Percentiles rank a stretch among this genome's conserved stretches.
These are phyloP conservation scores for Steatocranus sp. DNA, from an alignment of 2,797 vertebrate genomes.

Conservation along the genomic window DNA sequence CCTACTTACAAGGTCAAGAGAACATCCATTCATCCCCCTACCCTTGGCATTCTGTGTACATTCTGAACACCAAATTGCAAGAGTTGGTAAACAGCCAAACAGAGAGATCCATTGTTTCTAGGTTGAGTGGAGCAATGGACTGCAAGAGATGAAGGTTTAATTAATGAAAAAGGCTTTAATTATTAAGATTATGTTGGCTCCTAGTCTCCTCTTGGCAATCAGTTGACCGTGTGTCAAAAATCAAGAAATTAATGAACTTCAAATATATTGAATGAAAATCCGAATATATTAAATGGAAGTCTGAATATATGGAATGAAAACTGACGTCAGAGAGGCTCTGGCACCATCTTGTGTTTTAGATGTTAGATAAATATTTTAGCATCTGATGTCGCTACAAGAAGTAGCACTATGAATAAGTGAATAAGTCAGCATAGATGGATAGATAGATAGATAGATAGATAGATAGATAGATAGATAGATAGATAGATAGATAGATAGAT, in stretches of 20 bases:
- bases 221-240: not conserved
- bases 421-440: not conserved
- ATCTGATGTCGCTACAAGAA: not conserved
- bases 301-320: not conserved
- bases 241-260: not conserved
- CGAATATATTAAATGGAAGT: not conserved
- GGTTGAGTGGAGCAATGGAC: not conserved
- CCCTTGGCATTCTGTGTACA: not conserved
- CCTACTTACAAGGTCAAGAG: conserved; percentile 2
- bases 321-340: not conserved
- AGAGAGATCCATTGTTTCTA: not conserved
- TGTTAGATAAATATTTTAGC: not conserved
- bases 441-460: not conserved
- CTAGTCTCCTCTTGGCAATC: not conserved
- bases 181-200: not conserved
- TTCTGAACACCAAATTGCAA: not conserved
- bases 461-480: not conserved
- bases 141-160: not conserved
- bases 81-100: conserved; percentile 2
- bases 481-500: no score
- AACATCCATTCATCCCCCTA: not conserved
- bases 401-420: not conserved
- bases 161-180: conserved; percentile 10
- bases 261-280: not conserved
- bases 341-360: not conserved